phyloP scores from a whole-genome alignment of 2,797 vertebrate species.

The Acomys russatus region DNA sequence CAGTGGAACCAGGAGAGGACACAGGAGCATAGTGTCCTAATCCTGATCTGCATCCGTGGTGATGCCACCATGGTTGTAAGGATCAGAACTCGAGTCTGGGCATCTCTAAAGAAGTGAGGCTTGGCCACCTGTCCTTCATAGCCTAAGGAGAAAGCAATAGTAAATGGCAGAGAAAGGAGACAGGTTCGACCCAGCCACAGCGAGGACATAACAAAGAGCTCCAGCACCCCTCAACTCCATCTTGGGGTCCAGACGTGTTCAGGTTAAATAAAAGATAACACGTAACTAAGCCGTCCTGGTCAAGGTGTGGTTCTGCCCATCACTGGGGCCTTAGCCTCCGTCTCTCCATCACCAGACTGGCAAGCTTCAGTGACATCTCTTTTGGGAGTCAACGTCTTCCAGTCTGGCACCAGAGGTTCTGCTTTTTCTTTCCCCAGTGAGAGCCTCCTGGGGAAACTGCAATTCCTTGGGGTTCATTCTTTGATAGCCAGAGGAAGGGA shows the following conservation, averaged over 20 bases:
- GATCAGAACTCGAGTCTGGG: neutral
- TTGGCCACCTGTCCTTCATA: neutral
- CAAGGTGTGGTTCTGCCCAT: neutral
- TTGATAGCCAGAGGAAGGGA: neutral
- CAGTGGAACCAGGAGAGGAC: neutral
- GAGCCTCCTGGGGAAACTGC: neutral
- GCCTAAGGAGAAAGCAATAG: neutral
- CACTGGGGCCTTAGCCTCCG: neutral
- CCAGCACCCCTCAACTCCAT: neutral
- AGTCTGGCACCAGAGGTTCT: too few relatives aligned
- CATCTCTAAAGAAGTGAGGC: neutral
- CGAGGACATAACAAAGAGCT: too few relatives aligned
- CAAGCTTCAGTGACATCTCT: neutral
- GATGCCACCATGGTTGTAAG: neutral
- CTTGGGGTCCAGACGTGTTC: neutral
- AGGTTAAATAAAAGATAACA: neutral
- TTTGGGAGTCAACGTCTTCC: neutral
- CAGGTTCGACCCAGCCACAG: neutral
- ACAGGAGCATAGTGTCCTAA: accelerated
- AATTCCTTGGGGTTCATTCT: neutral
- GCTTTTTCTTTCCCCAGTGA: neutral
- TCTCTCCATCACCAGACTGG: neutral
- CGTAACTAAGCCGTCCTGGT: neutral
- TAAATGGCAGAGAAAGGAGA: neutral
- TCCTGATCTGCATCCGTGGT: too few relatives aligned